Evolutionary conservation across 2,888 invertebrate species (phyloP), one percentile per base, ranked within the genome.

Genomic region (Chirona hameri): DNA sequence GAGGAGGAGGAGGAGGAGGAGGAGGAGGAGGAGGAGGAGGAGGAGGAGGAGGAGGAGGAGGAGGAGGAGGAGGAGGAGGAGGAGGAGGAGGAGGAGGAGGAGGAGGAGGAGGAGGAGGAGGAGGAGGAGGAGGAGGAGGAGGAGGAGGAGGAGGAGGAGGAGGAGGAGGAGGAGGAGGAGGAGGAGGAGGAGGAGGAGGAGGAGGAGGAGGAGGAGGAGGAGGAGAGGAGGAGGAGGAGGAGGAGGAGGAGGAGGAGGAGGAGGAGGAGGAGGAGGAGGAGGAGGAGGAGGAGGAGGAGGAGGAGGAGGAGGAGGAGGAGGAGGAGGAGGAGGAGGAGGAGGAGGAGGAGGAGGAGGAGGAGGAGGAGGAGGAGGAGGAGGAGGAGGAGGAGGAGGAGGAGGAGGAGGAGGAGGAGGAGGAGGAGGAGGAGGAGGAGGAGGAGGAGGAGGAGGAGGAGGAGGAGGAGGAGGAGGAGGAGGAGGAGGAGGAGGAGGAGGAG

Each of bases 121-220:
- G 69, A 39, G 79, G 76, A 24, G 82, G 55, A 48, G 60, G 2
- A 27, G 72, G 55, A 72, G 39, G 27, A 29, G 27, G 57, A n/a
- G 39, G 82, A 65, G 14, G 15, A 15, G 15, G 82, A 29, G 81
- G 79, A 29, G 39, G 24, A 39, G 83, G 82, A 5, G 81, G 82
- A 31, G 10, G 27, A 18, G 79, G 65, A 29, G 82, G 83, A 69
- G 21, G 18, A 14, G 60, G 65, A 79, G 83, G 83, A 82, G 83
- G 84, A 80, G 60, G 69, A 81, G 84, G 84, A 10, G 83, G 83
- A 82, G 76, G 83, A 0, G 60, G 24, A 21, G 82, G 83, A 14
- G 52, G 76, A 52, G 52, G 69, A 55, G 82, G 83, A 72, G 82
- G 82, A 21, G 29, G 69, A 9, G 29, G n/a, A 81, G 5, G 48